Percentiles rank a stretch among this genome's conserved stretches.
Evolutionary conservation across 2,888 invertebrate genomes (phyloP).

Genomic region (Neuroscelio doddi): DNA sequence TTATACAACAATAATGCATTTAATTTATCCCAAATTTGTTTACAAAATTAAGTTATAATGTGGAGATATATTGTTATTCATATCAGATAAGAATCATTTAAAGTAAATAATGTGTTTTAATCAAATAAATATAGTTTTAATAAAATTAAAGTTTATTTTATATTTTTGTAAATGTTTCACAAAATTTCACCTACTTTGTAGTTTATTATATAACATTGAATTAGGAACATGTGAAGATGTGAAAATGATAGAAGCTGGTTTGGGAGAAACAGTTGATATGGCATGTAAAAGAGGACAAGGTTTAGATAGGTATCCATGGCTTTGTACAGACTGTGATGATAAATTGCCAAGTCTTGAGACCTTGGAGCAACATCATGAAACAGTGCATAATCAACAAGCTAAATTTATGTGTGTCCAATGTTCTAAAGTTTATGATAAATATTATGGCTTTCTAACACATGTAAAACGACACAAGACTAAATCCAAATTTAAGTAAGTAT

Average conservation of each 20-base stretch:
- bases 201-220: too few relatives aligned
- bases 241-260: constrained; percentile 64
- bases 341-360: constrained; percentile 72
- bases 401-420: constrained; percentile 81
- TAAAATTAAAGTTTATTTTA: too few relatives aligned
- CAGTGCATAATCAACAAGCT: constrained; percentile 77
- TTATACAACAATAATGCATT: too few relatives aligned
- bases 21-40: neutral
- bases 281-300: constrained; percentile 55
- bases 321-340: constrained; percentile 74
- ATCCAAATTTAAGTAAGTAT: constrained; percentile 75
- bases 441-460: constrained; percentile 78
- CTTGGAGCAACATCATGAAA: constrained; percentile 77
- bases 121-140: too few relatives aligned
- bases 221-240: constrained; percentile 67
- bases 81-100: too few relatives aligned
- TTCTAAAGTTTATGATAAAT: constrained; percentile 77
- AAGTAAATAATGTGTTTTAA: too few relatives aligned
- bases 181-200: too few relatives aligned
- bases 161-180: too few relatives aligned
- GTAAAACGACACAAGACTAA: constrained; percentile 77
- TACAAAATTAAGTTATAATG: too few relatives aligned
- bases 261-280: constrained; percentile 49
- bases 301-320: constrained; percentile 74
- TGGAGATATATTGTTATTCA: too few relatives aligned